Base-by-base conservation (phyloP, 2,113 vertebrate species). In the Brachyhypopomus occidentalis region DNA sequence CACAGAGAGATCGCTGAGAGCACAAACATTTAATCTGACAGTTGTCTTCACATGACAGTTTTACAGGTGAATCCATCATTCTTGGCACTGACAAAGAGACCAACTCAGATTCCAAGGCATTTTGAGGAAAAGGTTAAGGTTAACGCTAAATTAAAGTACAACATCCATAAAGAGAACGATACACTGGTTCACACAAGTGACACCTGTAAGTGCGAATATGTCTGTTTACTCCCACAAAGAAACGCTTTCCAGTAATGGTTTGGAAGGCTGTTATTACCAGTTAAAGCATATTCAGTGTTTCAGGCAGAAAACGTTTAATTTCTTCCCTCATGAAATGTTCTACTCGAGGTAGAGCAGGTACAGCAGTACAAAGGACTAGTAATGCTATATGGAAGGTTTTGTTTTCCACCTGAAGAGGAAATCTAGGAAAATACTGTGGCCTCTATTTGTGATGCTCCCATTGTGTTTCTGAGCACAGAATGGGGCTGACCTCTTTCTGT, bases 401-500 rank as follows among this genome's bases (percentile, higher is more conserved):
- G n/a, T 80, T 66, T 27, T 58, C 58, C 69, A 48, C 71, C 22
- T 81, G 70, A 74, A 72, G 25, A 78, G 45, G 16, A 70, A 45
- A 64, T 71, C 14, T 62, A 64, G 20, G 55, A 59, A 82, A 81
- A 71, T 45, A 25, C 14, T 1, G 62, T 38, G 38, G 58, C 58
- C 30, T 72, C 75, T 78, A 59, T 83, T 83, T 79, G 52, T 3
- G 72, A 79, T 60, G 63, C 83, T 59, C 70, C 56, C 71, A 55
- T 71, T 78, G 71, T 74, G 70, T 79, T 82, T 70, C 34, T 27
- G 19, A 59, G 34, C 6, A 38, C 36, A 72, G 19, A 30, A 52
- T 55, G 69, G 3, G 27, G 9, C 27, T 82, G 79, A 78, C 56
- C 75, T 82, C 75, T 82, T 82, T 75, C n/a, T n/a, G n/a, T n/a